Evolutionary conservation across 1,140 invertebrate genomes (phyloP), one percentile per base, ranked within the genome.

Genomic region (Drosophila pallidifrons): DNA sequence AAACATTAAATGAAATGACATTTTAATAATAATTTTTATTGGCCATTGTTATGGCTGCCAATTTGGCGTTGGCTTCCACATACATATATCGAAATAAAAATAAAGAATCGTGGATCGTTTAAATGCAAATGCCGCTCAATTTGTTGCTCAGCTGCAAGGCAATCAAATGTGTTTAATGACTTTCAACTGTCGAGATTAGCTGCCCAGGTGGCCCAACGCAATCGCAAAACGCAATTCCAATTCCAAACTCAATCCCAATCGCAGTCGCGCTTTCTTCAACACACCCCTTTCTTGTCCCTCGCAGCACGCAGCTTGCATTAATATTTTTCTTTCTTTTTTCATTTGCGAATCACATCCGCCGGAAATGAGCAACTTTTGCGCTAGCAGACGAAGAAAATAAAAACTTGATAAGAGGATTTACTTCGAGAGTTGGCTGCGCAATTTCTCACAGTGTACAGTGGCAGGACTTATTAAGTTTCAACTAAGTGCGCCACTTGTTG

Each of bases 381-480:
- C 55, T 20, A 8, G 28, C 60, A 15, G 46, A 47, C 11, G n/a
- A 45, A n/a, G 46, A 45, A 47, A 35, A 49, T 13, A 10, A 10
- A 38, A 38, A 38, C n/a, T 43, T 43, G 20, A 43, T 43, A 43
- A 43, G 41, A 43, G 41, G 41, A 43, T 43, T 43, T 3, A 43
- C 11, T 52, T 25, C 0, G 20, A 4, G 1, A 11, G 28, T 55
- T 11, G 11, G 16, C 8, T 30, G 6, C 6, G 3, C 2, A 2
- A 55, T 55, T 55, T 55, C 32, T 55, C 49, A 3, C 51, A 25
- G 55, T 58, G 55, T 45, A 25, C 20, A 58, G 28, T 15, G 32
- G n/a, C 28, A 15, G 80, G 76, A 79, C 76, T 80, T 74, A 88
- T 87, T 88, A 81, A 83, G 80, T 87, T 87, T 89, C 85, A 89